phyloP scores from a whole-genome alignment of 2,113 vertebrate species.

The Takifugu bimaculatus region DNA sequence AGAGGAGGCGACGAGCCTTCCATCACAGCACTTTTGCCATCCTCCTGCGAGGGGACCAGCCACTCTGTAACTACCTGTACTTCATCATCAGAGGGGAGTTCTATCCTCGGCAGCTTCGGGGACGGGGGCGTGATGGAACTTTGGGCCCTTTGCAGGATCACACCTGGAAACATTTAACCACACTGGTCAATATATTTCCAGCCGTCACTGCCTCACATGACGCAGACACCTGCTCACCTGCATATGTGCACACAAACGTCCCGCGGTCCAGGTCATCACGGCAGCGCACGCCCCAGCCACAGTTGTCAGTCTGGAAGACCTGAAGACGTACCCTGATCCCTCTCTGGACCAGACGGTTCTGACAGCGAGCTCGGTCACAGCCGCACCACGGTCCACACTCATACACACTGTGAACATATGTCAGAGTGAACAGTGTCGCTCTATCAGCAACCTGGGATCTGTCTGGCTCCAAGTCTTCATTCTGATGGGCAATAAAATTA shows the following conservation, averaged over 20 bases:
- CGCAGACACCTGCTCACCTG: slow-evolving; percentile 70
- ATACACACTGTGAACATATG: slow-evolving; percentile 76
- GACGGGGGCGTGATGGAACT: slow-evolving; percentile 2
- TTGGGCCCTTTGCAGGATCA: slow-evolving; percentile 54
- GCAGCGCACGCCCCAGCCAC: slow-evolving; percentile 91
- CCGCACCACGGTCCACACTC: slow-evolving; percentile 89
- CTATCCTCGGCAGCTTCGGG: slow-evolving; percentile 44
- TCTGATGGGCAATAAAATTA: background rate
- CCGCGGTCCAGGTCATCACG: slow-evolving; percentile 89
- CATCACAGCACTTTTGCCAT: slow-evolving; percentile 25
- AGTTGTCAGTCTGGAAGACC: slow-evolving; percentile 81
- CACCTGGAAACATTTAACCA: slow-evolving; percentile 42
- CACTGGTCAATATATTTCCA: background rate
- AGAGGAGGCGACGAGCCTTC: slow-evolving; percentile 24
- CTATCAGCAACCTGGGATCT: background rate
- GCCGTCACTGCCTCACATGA: background rate
- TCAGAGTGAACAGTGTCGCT: background rate
- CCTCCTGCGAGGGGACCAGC: slow-evolving; percentile 52
- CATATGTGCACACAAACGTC: slow-evolving; percentile 90
- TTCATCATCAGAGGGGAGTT: slow-evolving; percentile 69
- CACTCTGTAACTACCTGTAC: slow-evolving; percentile 78
- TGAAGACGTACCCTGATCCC: slow-evolving; percentile 88
- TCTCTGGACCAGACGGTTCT: slow-evolving; percentile 89
- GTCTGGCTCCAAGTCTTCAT: background rate
- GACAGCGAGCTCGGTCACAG: slow-evolving; percentile 83